Evolutionary conservation across 2,888 invertebrate genomes (phyloP), one percentile per base, ranked within the genome.

Genomic region (Tridacna gigas): DNA sequence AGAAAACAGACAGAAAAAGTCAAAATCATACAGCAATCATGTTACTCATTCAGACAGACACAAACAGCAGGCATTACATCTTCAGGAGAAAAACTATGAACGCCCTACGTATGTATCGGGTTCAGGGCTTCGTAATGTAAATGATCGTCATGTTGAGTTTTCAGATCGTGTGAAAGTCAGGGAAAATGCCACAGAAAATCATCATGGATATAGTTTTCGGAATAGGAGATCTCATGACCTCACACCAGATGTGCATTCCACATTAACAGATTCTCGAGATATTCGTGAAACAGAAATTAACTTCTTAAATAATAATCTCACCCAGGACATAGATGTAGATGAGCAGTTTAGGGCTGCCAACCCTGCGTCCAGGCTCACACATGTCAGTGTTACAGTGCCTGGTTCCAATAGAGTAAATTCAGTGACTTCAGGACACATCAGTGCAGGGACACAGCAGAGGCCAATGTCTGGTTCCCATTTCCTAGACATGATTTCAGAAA

Each of bases 251-350:
- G 82, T 83, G 63, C 87, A 90, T 66, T 88, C 89, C 12, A 91
- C 91, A 5, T 77, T 91, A 45, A 92, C 92, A 45, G 90, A 91
- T 84, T 90, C 92, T 22, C 79, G 90, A 11, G 92, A 92, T 65
- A 86, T 92, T 48, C 83, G 92, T 51, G 92, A 93, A 82, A 92
- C 93, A 0, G 91, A 93, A 74, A 90, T 93, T 48, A 86, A 91
- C 69, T 93, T 93, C 82, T 82, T 93, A 25, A 93, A 93, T 78
- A 90, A 91, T 75, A 81, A 91, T 78, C 82, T 88, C 25, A 88
- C 88, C 18, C 77, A 63, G 26, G 80, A 83, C n/a, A 22, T 61
- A 45, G 86, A 89, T 63, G 56, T 83, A 4, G 79, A 88, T 73
- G 71, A 71, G 47, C 47, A 74, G 63, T 65, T 48, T 63, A 45